Conservation (phyloP, 2,888 invertebrate genomes). For the Polyommatus iphigenia region DNA sequence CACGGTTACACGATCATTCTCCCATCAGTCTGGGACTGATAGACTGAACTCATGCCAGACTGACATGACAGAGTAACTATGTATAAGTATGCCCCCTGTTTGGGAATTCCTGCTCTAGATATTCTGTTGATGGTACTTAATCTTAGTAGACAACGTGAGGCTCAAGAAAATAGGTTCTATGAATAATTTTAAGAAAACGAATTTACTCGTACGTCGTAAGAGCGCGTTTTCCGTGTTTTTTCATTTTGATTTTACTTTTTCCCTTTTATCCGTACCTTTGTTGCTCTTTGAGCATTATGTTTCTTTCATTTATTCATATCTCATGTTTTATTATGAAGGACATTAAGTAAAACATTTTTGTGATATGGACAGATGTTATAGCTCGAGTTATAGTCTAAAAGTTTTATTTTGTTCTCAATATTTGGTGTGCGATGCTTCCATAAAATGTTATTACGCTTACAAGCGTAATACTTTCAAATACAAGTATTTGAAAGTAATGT, state of each 20-base stretch:
- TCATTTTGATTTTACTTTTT: conserved; percentile 38
- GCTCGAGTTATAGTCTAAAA: background rate
- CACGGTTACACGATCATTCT: no score
- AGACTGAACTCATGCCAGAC: no score
- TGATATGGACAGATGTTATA: background rate
- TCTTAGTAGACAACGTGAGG: conserved; percentile 31
- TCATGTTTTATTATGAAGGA: conserved; percentile 21
- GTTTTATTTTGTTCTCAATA: background rate
- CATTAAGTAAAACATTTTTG: background rate
- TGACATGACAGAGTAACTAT: no score
- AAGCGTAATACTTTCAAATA: no score
- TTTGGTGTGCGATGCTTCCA: background rate
- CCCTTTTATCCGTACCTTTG: conserved; percentile 38
- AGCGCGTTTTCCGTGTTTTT: conserved; percentile 42
- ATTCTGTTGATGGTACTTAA: background rate
- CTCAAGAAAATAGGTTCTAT: conserved; percentile 52
- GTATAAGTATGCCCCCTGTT: background rate
- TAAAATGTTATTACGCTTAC: background rate
- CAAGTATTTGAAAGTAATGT: background rate
- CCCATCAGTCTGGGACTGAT: no score
- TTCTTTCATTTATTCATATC: conserved; percentile 11
- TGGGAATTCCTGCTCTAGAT: background rate
- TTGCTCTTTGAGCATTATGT: conserved; percentile 24
- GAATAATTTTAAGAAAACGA: conserved; percentile 66
- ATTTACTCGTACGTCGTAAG: conserved; percentile 51